These are phyloP conservation scores for Penaeus vannamei DNA, from an alignment of 1,140 invertebrate genomes.

Conservation along the genomic window DNA sequence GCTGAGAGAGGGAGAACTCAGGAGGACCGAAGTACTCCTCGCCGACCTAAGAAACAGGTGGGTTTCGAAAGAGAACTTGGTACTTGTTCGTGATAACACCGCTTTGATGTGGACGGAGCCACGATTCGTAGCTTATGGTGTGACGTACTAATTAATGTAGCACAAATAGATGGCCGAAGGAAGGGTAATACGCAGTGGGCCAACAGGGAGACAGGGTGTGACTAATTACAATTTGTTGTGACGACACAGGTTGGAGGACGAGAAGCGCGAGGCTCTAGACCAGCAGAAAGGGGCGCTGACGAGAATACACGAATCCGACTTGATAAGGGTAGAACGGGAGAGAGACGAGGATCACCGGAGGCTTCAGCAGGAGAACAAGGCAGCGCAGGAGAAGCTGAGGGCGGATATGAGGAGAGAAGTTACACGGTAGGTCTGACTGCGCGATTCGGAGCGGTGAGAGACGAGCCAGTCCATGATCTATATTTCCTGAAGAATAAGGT, in stretches of 20 bases:
- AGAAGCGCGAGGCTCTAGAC: constrained; percentile 47
- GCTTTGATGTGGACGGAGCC: no score
- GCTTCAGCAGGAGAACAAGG: constrained; percentile 31
- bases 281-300: constrained; percentile 45
- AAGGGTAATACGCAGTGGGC: no score
- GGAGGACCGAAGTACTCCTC: constrained; percentile 44
- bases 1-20: constrained; percentile 48
- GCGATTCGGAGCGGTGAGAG: not conserved
- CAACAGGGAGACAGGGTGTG: no score
- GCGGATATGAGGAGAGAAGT: constrained; percentile 49
- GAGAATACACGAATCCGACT: constrained; percentile 50
- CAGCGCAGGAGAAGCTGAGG: constrained; percentile 49
- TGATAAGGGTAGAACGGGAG: constrained; percentile 42
- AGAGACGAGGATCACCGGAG: constrained; percentile 49
- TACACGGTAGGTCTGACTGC: constrained; percentile 18
- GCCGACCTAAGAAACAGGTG: constrained; percentile 53
- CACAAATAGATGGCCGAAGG: no score
- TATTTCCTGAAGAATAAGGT: no score
- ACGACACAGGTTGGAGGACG: constrained; percentile 50
- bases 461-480: not conserved
- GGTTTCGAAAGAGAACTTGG: not conserved
- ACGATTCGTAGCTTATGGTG: no score
- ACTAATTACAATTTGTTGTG: no score
- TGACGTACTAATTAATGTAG: no score
- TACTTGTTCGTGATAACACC: no score